Percentiles rank a stretch among this genome's conserved stretches.
These are phyloP conservation scores for Sycophaga agraensis DNA, from an alignment of 1,140 invertebrate species.

Conservation along the genomic window DNA sequence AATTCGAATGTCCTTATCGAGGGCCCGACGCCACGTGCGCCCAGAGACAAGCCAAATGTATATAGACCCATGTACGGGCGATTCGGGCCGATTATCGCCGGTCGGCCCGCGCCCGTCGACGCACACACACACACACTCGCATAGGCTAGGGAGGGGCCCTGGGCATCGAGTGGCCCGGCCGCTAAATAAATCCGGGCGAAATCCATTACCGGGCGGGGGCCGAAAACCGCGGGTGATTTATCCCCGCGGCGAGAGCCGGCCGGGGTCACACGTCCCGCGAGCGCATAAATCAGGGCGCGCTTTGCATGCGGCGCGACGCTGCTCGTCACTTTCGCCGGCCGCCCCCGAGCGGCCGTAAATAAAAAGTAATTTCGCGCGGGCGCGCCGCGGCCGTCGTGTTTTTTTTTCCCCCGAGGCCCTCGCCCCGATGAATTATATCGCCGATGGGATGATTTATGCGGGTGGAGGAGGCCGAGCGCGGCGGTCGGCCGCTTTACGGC, in stretches of 20 bases:
- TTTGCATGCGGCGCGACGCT: conserved; percentile 4
- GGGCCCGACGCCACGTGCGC: no score
- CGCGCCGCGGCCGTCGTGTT: conserved; percentile 12
- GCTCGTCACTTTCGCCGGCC: not conserved
- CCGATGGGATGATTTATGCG: conserved; percentile 24
- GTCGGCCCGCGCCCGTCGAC: no score
- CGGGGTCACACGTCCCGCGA: no score
- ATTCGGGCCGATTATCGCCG: no score
- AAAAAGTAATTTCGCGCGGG: conserved; percentile 21
- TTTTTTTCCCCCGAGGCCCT: conserved; percentile 10
- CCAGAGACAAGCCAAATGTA: no score
- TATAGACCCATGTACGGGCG: no score
- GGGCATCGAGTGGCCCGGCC: no score
- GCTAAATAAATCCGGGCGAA: conserved; percentile 16
- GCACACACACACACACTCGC: no score
- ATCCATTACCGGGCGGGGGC: conserved; percentile 4
- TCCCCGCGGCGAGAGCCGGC: not conserved
- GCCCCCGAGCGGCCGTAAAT: conserved; percentile 2
- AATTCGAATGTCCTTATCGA: no score
- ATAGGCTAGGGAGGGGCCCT: no score
- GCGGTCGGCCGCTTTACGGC: not conserved
- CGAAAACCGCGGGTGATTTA: conserved; percentile 12
- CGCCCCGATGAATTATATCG: conserved; percentile 24
- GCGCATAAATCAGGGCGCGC: conserved; percentile 8
- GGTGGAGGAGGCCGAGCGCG: no score